These are phyloP conservation scores for Heptranchias perlo DNA, from an alignment of 2,113 vertebrate genomes.

Conservation along the genomic window DNA sequence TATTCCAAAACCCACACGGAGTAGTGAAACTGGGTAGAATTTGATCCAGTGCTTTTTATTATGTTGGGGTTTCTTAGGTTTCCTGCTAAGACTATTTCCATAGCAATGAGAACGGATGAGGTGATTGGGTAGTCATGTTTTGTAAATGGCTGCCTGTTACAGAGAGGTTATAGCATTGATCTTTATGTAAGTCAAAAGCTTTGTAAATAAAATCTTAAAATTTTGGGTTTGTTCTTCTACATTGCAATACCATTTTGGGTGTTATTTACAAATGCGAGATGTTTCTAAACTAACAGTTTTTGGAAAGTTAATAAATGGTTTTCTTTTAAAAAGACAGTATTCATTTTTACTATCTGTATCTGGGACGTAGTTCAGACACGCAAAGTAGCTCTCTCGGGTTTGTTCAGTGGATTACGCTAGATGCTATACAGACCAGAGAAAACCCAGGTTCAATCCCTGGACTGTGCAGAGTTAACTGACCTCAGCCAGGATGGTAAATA, in stretches of 20 bases:
- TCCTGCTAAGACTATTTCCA: conserved; percentile 71
- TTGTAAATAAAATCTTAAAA: conserved; percentile 98
- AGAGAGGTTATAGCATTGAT: conserved; percentile 79
- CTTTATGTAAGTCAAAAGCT: conserved; percentile 84
- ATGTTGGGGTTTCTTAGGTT: conserved; percentile 70
- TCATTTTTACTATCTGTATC: conserved; percentile 3
- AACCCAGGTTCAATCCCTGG: background rate
- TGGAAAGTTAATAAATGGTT: conserved; percentile 38
- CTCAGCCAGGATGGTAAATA: background rate
- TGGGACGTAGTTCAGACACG: background rate
- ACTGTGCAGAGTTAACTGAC: background rate
- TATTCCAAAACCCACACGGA: conserved; percentile 65
- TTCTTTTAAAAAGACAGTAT: conserved; percentile 33
- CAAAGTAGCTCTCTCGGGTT: background rate
- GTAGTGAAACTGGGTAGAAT: conserved; percentile 65
- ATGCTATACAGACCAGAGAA: background rate
- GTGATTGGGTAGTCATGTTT: conserved; percentile 68
- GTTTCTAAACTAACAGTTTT: conserved; percentile 39
- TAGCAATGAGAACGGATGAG: conserved; percentile 59
- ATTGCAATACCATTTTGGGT: conserved; percentile 39
- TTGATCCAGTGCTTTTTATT: conserved; percentile 78
- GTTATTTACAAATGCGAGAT: conserved; percentile 39
- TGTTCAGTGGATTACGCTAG: background rate
- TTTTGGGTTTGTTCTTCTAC: conserved; percentile 69
- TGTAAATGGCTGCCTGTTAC: conserved; percentile 70